Evolutionary conservation across 1,140 invertebrate species (phyloP), one percentile per base, ranked within the genome.

Genomic region (Microplitis demolitor): DNA sequence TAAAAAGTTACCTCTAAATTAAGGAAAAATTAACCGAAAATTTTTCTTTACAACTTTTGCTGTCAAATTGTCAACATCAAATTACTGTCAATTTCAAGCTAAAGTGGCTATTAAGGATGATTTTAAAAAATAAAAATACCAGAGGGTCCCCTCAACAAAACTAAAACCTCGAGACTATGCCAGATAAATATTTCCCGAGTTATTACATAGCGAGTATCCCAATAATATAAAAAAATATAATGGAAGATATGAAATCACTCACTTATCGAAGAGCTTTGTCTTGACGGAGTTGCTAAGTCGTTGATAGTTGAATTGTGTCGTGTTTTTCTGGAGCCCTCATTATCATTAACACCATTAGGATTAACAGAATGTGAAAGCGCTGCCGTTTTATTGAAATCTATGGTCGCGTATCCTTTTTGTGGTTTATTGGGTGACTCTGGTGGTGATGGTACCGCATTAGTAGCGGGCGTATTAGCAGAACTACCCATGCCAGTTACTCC

Each of bases 341-440:
- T 86, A 78, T 90, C 87, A 66, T 89, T 81, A 11, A 89, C 88
- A 69, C 86, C 78, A 78, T 87, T 87, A 2, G 89, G 87, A 82
- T 90, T 88, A 75, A 89, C 81, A 69, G 90, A 89, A 80, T 92
- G 87, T 8, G 92, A 93, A n/a, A 98, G 87, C 13, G 96, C 96
- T 35, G 92, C 92, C 1, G 96, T 98, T 84, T 94, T 95, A 79
- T 97, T 93, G 84, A 98, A 97, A 86, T 98, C 97, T 71, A 98
- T 98, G 0, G 93, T 96, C 8, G 95, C 96, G 80, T 98, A 98
- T 60, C 94, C 93, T 79, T 94, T 91, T 53, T 89, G 87, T 11
- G 88, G 81, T 34, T 88, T 89, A 4, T 85, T 88, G 0, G 90
- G 89, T 62, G 89, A 91, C 5, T 89, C 88, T 4, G 90, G 89